phyloP scores from a whole-genome alignment of 2,797 vertebrate species.

The Mormyrus proboscirostris region DNA sequence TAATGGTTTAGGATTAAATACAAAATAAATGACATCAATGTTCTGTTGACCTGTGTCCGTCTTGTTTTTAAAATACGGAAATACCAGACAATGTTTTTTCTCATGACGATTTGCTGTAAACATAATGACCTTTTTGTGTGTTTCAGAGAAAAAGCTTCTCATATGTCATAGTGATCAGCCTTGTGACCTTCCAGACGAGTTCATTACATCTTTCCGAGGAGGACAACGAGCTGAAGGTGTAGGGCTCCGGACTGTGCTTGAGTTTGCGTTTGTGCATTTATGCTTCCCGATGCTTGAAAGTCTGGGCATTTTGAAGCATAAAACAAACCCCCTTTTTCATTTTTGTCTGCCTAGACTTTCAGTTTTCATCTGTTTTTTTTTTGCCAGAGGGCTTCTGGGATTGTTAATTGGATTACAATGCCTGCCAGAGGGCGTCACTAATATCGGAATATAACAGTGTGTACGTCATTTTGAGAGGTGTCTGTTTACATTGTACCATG shows the following conservation, averaged over 20 bases:
- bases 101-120: background rate
- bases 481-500: background rate
- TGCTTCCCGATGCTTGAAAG: background rate
- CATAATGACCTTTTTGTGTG: background rate
- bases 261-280: background rate
- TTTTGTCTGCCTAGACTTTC: background rate
- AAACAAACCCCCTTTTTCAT: background rate
- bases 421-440: background rate
- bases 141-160: background rate
- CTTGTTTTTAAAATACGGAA: background rate
- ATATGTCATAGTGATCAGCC: background rate
- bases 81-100: background rate
- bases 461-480: background rate
- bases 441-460: background rate
- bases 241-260: background rate
- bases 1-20: background rate
- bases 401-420: conserved; percentile 3
- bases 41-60: background rate
- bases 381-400: background rate
- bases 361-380: background rate
- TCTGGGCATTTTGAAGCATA: background rate
- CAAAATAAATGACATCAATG: background rate
- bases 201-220: background rate
- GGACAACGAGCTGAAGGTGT: background rate
- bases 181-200: background rate